phyloP scores from a whole-genome alignment of 2,888 invertebrate species.

The Asteroscopus sphinx region DNA sequence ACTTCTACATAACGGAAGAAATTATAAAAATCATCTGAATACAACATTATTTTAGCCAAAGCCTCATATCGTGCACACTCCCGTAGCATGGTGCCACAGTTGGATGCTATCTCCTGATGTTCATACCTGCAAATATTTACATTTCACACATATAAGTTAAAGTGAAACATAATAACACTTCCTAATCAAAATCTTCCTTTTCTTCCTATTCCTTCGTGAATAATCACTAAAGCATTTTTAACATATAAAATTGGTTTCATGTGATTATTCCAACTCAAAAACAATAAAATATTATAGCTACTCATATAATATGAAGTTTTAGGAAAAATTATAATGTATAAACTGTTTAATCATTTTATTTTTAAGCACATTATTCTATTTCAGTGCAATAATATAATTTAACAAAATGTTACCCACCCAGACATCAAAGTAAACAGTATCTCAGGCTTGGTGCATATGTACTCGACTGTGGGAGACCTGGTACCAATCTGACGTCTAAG shows the following conservation, averaged over 20 bases:
- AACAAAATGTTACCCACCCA: constrained; percentile 91
- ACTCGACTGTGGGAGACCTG: constrained; percentile 99
- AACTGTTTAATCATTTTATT: no score
- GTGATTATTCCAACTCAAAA: no score
- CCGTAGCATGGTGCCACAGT: constrained; percentile 99
- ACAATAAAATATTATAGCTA: no score
- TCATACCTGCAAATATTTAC: constrained; percentile 94
- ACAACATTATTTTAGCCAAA: constrained; percentile 99
- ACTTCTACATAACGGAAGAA: constrained; percentile 99
- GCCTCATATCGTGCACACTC: constrained; percentile 99
- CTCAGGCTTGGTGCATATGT: constrained; percentile 99
- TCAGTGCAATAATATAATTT: constrained; percentile 3
- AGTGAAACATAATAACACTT: no score
- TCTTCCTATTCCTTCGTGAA: no score
- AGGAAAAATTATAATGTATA: no score
- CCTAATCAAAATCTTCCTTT: no score
- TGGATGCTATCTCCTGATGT: constrained; percentile 99
- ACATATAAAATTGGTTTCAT: no score
- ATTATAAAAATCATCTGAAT: constrained; percentile 99
- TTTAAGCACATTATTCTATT: background rate
- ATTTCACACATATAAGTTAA: constrained; percentile 9
- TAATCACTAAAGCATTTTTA: no score
- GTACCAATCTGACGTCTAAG: constrained; percentile 99
- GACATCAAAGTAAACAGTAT: constrained; percentile 98
- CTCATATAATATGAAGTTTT: no score